Evolutionary conservation across 2,113 vertebrate genomes (phyloP), one percentile per base, ranked within the genome.

Genomic region (Pandion haliaetus): DNA sequence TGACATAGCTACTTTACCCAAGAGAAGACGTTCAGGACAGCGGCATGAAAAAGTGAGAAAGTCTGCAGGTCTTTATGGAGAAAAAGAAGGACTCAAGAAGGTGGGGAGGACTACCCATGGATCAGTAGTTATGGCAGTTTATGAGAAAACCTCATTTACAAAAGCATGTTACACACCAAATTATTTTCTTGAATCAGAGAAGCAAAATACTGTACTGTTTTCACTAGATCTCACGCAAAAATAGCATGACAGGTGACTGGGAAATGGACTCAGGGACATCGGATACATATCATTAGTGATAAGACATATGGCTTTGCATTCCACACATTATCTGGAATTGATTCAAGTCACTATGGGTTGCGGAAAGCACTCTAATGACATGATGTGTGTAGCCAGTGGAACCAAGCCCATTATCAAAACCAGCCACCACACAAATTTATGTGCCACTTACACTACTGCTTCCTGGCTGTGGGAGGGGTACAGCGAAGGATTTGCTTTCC

Each of bases 371-470:
- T 91, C 82, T 95, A 97, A 97, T 94, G 92, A 90, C 91, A 95
- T 71, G 82, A 96, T 90, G 83, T 83, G 79, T 93, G 88, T 90
- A 94, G 93, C 70, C 83, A 96, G 69, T 69, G 72, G 86, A 98
- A 95, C 82, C 55, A 96, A 95, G 73, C 50, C 91, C 77, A 95
- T 98, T 96, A 98, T 95, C 74, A 92, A 95, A 96, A 91, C 52
- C 89, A 94, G 82, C 38, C 85, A 88, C 81, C 72, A 92, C 93
- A 63, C 69, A 95, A 96, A 97, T 98, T 97, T 97, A 95, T 95
- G 79, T 93, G 66, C 57, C 59, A 47, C 83, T 97, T 97, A 84
- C 1, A 31, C 29, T 93, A 63, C 28, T 73, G 70, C 45, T 95
- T 96, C 87, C 93, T 93, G 81, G 85, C 87, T 91, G 57, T 70